Percentiles rank a stretch among this genome's conserved stretches.
Evolutionary conservation across 1,140 invertebrate species (phyloP).

Genomic region (Heliothis subflexa): DNA sequence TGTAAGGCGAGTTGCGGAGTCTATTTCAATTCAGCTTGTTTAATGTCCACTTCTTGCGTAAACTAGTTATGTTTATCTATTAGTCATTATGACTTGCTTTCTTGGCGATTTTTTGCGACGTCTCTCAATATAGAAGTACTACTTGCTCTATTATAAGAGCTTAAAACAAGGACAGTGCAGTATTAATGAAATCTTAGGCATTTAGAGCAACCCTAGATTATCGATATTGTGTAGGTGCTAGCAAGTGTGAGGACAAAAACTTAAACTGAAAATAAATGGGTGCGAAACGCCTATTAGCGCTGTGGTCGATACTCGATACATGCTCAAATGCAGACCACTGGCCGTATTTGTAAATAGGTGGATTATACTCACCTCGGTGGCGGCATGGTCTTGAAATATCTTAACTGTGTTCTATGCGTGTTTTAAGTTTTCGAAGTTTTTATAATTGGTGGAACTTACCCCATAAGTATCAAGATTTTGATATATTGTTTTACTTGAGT

Average conservation of each 20-base stretch:
- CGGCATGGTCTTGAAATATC: conserved; percentile 1
- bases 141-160: neutral
- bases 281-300: conserved; percentile 71
- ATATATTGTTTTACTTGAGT: no score
- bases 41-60: conserved; percentile 45
- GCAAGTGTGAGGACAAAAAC: conserved; percentile 72
- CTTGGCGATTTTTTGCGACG: neutral
- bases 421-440: neutral
- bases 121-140: neutral
- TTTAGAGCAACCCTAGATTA: conserved; percentile 62
- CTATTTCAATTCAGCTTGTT: conserved; percentile 49
- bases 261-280: conserved; percentile 75
- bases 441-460: neutral
- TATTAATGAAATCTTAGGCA: neutral
- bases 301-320: conserved; percentile 61
- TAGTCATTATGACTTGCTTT: conserved; percentile 21
- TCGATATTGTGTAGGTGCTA: conserved; percentile 70
- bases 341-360: conserved; percentile 70
- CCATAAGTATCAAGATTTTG: no score
- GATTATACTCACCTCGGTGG: conserved; percentile 66
- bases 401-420: neutral
- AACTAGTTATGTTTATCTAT: conserved; percentile 48
- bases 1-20: conserved; percentile 37
- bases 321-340: conserved; percentile 57
- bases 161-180: neutral